Evolutionary conservation across 1,140 invertebrate genomes (phyloP).

Genomic region (Bombus difficillimus): DNA sequence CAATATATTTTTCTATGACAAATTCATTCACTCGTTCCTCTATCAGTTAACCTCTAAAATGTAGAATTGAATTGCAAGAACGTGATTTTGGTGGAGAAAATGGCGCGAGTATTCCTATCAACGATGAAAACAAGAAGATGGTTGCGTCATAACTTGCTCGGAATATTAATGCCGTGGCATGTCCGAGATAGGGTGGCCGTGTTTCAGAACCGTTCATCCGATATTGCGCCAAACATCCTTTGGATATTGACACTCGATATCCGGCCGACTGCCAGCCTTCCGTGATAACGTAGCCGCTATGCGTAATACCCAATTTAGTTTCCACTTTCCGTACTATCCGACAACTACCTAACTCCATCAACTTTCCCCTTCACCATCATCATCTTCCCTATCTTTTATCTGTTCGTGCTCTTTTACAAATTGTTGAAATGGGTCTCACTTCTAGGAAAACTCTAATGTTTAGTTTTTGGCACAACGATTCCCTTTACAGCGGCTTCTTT

Average conservation of each 20-base stretch:
- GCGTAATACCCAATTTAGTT: background rate
- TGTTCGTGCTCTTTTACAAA: background rate
- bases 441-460: too few relatives aligned
- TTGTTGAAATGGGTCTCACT: too few relatives aligned
- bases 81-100: background rate
- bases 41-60: too few relatives aligned
- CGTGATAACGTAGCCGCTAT: background rate
- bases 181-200: background rate
- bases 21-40: too few relatives aligned
- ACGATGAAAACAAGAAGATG: background rate
- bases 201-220: background rate
- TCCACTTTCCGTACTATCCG: background rate
- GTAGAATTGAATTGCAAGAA: background rate
- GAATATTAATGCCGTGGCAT: background rate
- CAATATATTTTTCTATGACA: too few relatives aligned
- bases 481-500: too few relatives aligned
- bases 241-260: conserved; percentile 35
- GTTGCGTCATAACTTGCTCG: background rate
- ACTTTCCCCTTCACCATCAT: too few relatives aligned
- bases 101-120: background rate
- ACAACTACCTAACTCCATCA: background rate
- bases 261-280: background rate
- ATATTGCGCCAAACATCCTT: conserved; percentile 5
- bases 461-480: too few relatives aligned
- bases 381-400: background rate